phyloP scores from a whole-genome alignment of 2,113 vertebrate species.

The Mobula hypostoma region DNA sequence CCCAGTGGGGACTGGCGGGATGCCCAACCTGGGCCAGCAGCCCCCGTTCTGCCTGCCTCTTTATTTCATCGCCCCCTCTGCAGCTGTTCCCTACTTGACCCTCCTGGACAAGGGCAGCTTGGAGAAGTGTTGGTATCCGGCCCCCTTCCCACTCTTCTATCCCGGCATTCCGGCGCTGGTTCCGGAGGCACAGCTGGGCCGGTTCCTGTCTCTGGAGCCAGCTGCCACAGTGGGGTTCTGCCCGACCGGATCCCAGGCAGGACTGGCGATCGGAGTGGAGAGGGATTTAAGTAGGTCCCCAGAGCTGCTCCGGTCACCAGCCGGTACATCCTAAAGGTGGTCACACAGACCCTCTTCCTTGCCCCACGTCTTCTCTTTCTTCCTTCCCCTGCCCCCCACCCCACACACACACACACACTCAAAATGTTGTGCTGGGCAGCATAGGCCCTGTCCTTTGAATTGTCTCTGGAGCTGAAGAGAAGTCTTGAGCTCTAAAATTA shows the following conservation, averaged over 20 bases:
- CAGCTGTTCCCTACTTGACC: slow-evolving; percentile 79
- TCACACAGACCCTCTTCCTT: not conserved
- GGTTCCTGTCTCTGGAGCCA: slow-evolving; percentile 54
- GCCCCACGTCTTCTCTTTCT: not conserved
- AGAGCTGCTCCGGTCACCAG: slow-evolving; percentile 46
- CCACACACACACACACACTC: no score
- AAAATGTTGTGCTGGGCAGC: not conserved
- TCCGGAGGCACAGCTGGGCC: slow-evolving; percentile 59
- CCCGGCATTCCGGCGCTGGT: slow-evolving; percentile 48
- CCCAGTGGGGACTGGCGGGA: slow-evolving; percentile 71
- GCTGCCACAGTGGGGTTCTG: slow-evolving; percentile 46
- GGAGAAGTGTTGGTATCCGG: slow-evolving; percentile 78
- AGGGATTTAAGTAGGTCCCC: slow-evolving; percentile 46
- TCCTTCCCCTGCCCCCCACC: not conserved
- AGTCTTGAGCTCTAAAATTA: no score
- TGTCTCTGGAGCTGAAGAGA: no score
- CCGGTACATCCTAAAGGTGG: slow-evolving; percentile 42
- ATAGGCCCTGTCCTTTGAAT: not conserved
- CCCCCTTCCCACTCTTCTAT: slow-evolving; percentile 43
- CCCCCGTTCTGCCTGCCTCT: slow-evolving; percentile 83
- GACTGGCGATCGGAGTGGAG: slow-evolving; percentile 48
- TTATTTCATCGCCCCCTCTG: slow-evolving; percentile 81
- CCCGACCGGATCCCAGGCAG: slow-evolving; percentile 48
- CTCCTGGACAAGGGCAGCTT: slow-evolving; percentile 75
- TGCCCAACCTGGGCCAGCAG: slow-evolving; percentile 63